Conservation (phyloP, 2,113 vertebrate genomes). For the Saiga tatarica region DNA sequence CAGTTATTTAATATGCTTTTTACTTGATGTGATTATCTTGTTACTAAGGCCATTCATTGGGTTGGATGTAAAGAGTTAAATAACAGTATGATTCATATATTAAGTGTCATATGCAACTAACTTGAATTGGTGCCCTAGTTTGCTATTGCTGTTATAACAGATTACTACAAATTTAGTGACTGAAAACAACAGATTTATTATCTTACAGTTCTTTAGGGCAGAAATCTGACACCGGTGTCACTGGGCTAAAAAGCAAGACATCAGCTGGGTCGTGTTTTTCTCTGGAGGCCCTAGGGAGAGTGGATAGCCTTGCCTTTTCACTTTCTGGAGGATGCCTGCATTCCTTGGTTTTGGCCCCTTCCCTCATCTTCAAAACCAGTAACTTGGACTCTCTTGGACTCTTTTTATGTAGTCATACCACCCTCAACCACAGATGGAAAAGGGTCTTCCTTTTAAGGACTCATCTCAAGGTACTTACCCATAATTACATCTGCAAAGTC, state of each 20-base stretch:
- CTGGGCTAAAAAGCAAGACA: background rate
- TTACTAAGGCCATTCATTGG: conserved; percentile 29
- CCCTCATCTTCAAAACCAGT: background rate
- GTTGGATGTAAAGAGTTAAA: conserved; percentile 2
- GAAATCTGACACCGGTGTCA: background rate
- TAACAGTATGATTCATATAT: background rate
- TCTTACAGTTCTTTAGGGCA: background rate
- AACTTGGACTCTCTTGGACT: background rate
- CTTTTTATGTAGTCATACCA: background rate
- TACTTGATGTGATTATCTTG: conserved; percentile 16
- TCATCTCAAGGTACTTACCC: background rate
- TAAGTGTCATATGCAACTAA: background rate
- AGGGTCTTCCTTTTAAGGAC: background rate
- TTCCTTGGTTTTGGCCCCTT: background rate
- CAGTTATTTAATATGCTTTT: conserved; percentile 24
- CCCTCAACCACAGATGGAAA: background rate
- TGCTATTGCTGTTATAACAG: background rate
- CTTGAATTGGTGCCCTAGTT: background rate
- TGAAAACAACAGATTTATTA: background rate
- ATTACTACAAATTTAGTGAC: background rate
- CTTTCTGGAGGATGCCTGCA: background rate
- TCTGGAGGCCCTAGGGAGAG: background rate
- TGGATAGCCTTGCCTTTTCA: background rate
- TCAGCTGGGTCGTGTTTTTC: background rate
- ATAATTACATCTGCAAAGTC: background rate